A percentile compares a stretch with the other conserved stretches of the same genome.
phyloP scores from a whole-genome alignment of 2,888 invertebrate species.

The Nemapogon koenigi region DNA sequence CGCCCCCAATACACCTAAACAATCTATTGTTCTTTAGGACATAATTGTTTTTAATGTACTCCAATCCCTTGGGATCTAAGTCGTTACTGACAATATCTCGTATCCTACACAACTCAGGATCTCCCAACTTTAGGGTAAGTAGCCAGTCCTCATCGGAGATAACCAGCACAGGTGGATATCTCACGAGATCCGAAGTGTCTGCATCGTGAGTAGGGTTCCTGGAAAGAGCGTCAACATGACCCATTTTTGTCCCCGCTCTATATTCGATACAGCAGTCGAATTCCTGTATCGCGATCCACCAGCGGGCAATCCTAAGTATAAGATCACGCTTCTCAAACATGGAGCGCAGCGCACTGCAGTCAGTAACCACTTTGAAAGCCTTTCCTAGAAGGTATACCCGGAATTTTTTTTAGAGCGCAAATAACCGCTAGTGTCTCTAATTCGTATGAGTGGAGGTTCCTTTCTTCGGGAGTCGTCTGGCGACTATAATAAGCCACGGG shows the following conservation, averaged over 20 bases:
- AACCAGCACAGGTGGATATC: slow-evolving; percentile 8
- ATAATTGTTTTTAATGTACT: slow-evolving; percentile 16
- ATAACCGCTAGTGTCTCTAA: slow-evolving; percentile 20
- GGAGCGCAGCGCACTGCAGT: slow-evolving; percentile 17
- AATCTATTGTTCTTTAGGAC: slow-evolving; percentile 16
- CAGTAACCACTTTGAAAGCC: slow-evolving; percentile 15
- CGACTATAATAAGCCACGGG: slow-evolving; percentile 18
- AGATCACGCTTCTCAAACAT: slow-evolving; percentile 17
- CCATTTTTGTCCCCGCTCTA: slow-evolving; percentile 15
- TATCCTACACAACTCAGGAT: slow-evolving; percentile 14
- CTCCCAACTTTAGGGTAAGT: slow-evolving; percentile 16
- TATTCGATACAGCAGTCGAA: slow-evolving; percentile 17
- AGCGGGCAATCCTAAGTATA: slow-evolving; percentile 17
- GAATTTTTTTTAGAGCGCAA: slow-evolving; percentile 14
- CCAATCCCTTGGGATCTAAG: slow-evolving; percentile 12
- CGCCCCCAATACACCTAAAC: slow-evolving; percentile 14
- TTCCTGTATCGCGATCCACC: slow-evolving; percentile 19
- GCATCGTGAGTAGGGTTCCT: slow-evolving; percentile 4
- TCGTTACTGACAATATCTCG: slow-evolving; percentile 13
- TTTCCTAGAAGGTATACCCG: slow-evolving; percentile 17
- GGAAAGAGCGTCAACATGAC: slow-evolving; percentile 16
- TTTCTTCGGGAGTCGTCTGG: slow-evolving; percentile 17
- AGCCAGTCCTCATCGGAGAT: slow-evolving; percentile 17
- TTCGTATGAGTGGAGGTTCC: slow-evolving; percentile 17
- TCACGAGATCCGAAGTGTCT: not conserved